Evolutionary conservation across 2,888 invertebrate species (phyloP).

Genomic region (Heliconius ethilla): DNA sequence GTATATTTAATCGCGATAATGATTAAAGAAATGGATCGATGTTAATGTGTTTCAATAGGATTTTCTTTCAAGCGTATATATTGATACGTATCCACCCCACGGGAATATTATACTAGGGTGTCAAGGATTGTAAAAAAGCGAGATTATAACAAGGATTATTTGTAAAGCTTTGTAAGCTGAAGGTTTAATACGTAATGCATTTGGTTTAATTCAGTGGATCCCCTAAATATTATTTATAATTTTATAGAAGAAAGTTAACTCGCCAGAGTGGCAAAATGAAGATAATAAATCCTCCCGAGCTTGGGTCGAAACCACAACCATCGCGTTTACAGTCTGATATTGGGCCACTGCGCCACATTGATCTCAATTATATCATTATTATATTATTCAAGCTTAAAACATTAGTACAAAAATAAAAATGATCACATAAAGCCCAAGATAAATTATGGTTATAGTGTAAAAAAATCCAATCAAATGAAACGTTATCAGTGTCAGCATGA

Average conservation of each 20-base stretch:
- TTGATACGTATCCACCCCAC: constrained; percentile 2
- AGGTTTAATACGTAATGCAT: not conserved
- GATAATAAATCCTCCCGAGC: no score
- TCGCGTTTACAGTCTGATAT: no score
- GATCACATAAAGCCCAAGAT: not conserved
- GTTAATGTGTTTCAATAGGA: constrained; percentile 11
- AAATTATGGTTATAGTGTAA: not conserved
- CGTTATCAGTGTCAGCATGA: constrained; percentile 7
- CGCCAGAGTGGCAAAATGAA: no score
- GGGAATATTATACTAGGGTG: constrained; percentile 2
- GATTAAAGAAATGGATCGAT: not conserved
- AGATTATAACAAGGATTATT: not conserved
- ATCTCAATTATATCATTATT: no score
- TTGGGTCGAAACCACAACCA: no score
- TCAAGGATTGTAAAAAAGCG: not conserved
- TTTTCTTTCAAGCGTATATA: constrained; percentile 1
- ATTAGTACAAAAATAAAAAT: not conserved
- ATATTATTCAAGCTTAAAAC: no score
- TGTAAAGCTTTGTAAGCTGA: not conserved
- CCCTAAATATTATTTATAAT: not conserved
- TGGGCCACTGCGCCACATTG: no score
- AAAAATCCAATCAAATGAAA: not conserved
- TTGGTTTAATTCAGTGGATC: not conserved
- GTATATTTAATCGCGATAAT: not conserved
- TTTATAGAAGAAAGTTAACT: not conserved